These are phyloP conservation scores for Pogoniulus pusillus DNA, from an alignment of 2,797 vertebrate species.

Conservation along the genomic window DNA sequence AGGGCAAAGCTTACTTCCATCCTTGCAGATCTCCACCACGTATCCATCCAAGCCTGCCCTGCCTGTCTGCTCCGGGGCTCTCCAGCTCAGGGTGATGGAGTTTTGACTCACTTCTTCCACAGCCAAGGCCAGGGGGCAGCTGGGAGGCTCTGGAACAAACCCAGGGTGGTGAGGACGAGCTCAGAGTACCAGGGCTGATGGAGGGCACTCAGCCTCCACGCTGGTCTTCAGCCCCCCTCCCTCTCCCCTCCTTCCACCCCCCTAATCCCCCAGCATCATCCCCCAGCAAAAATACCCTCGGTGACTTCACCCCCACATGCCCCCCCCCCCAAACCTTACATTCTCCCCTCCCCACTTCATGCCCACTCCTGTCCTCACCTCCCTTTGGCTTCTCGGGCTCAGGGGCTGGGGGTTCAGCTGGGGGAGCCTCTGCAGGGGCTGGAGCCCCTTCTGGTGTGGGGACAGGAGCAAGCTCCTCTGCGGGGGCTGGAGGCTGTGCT, in stretches of 20 bases:
- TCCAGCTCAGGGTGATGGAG: conserved; percentile 88
- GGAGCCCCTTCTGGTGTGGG: background rate
- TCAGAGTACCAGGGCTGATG: rapidly evolving
- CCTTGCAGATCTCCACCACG: conserved; percentile 86
- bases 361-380: conserved; percentile 22
- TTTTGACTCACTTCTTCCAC: conserved; percentile 86
- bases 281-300: background rate
- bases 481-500: conserved; percentile 10
- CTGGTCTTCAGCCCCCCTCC: background rate
- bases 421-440: conserved; percentile 2
- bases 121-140: conserved; percentile 79
- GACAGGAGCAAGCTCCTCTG: background rate
- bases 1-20: conserved; percentile 85
- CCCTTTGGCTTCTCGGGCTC: conserved; percentile 41
- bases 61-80: conserved; percentile 80
- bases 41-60: conserved; percentile 85
- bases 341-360: background rate
- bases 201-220: background rate
- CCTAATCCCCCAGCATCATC: background rate
- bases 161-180: background rate
- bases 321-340: background rate
- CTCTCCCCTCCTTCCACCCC: background rate
- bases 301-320: background rate
- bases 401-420: conserved; percentile 19
- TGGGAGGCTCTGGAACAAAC: conserved; percentile 81